A percentile compares a stretch with the other conserved stretches of the same genome.
Conservation (phyloP, 2,888 invertebrate species). For the Rhyacophila evoluta region DNA sequence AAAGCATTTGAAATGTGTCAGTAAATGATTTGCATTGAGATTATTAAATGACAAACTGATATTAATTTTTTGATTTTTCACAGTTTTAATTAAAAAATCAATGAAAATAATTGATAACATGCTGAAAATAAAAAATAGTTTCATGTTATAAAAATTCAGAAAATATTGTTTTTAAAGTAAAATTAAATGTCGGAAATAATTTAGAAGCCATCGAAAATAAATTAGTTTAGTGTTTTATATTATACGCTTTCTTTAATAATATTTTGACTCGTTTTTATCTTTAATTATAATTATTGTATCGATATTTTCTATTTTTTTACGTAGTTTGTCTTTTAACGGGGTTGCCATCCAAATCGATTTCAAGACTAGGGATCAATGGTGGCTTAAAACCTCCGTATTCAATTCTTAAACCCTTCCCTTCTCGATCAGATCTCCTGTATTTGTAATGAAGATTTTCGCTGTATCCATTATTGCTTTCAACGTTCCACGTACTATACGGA, state of each 20-base stretch:
- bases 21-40: too few species aligned
- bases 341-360: constrained; percentile 80
- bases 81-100: too few species aligned
- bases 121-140: too few species aligned
- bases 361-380: constrained; percentile 82
- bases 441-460: constrained; percentile 33
- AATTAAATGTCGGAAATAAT: too few species aligned
- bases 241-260: neutral
- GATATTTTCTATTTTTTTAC: neutral
- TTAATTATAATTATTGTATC: neutral
- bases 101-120: too few species aligned
- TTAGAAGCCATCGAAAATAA: too few species aligned
- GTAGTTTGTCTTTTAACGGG: constrained; percentile 66
- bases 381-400: constrained; percentile 89
- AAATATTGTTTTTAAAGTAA: too few species aligned
- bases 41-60: too few species aligned
- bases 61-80: too few species aligned
- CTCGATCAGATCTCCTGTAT: constrained; percentile 60
- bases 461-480: constrained; percentile 52
- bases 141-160: too few species aligned
- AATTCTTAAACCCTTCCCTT: constrained; percentile 76
- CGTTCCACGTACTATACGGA: constrained; percentile 59
- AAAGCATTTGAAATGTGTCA: too few species aligned
- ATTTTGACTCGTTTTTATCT: neutral
- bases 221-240: neutral